A percentile compares a stretch with the other conserved stretches of the same genome.
Evolutionary conservation across 2,113 vertebrate species (phyloP).

Genomic region (Scophthalmus maximus): DNA sequence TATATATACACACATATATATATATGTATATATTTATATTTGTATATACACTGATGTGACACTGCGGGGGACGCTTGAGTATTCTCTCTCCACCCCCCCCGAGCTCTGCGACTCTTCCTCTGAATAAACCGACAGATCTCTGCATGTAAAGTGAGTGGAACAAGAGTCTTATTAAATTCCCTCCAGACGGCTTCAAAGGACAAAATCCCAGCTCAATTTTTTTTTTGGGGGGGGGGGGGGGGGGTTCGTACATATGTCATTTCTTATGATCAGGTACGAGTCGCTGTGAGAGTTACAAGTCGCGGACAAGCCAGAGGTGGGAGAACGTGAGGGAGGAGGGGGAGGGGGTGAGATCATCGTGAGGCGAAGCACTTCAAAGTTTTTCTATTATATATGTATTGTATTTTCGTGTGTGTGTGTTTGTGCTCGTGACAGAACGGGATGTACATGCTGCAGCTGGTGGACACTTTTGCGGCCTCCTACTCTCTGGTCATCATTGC

Average conservation of each 20-base stretch:
- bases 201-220: no score
- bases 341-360: no score
- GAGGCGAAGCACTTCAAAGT: no score
- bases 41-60: not conserved
- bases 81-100: not conserved
- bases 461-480: slow-evolving; percentile 78
- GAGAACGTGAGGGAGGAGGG: no score
- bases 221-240: no score
- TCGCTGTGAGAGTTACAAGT: slow-evolving; percentile 3
- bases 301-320: not conserved
- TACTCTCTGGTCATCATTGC: slow-evolving; percentile 81
- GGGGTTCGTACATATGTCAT: slow-evolving; percentile 22
- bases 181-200: no score
- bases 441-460: slow-evolving; percentile 80
- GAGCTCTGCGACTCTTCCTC: slow-evolving; percentile 11
- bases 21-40: no score
- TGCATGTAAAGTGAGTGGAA: slow-evolving; percentile 31
- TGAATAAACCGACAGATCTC: slow-evolving; percentile 40
- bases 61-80: not conserved
- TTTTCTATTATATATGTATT: no score
- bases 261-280: slow-evolving; percentile 13
- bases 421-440: slow-evolving; percentile 63
- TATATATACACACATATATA: no score
- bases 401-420: slow-evolving; percentile 3
- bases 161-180: no score